Evolutionary conservation across 1,140 invertebrate genomes (phyloP).

Genomic region (Drusus annulatus): DNA sequence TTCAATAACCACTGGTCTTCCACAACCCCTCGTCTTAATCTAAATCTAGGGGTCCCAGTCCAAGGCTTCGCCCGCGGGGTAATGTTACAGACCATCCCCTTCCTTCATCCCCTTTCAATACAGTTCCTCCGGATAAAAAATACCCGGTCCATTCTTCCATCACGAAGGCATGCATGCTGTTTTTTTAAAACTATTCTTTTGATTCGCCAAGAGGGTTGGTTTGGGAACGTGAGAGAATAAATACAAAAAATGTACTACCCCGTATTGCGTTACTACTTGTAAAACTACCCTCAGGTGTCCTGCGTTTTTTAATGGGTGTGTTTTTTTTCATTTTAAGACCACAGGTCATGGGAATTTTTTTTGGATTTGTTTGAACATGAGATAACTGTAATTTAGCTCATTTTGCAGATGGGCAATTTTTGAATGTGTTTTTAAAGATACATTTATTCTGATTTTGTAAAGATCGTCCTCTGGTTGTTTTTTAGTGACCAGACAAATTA

Average conservation of each 20-base stretch:
- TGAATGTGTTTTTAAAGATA: conserved; percentile 21
- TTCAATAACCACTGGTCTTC: neutral
- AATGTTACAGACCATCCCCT: conserved; percentile 54
- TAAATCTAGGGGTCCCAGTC: conserved; percentile 14
- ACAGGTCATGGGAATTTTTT: conserved; percentile 57
- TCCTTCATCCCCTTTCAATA: conserved; percentile 26
- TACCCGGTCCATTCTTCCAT: conserved; percentile 53
- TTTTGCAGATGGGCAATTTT: conserved; percentile 30
- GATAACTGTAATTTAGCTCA: conserved; percentile 50
- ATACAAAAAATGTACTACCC: conserved; percentile 48
- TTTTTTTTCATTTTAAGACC: conserved; percentile 32
- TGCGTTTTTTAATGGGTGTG: conserved; percentile 24
- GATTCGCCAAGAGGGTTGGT: conserved; percentile 46
- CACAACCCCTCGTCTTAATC: neutral
- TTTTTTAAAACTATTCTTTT: conserved; percentile 47
- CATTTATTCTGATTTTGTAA: neutral
- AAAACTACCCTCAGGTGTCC: conserved; percentile 54
- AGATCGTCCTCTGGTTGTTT: neutral
- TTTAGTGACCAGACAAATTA: too few relatives aligned
- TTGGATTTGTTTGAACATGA: neutral
- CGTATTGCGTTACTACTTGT: conserved; percentile 52
- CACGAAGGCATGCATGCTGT: conserved; percentile 47
- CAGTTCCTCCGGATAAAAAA: conserved; percentile 56
- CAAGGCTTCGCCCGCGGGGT: conserved; percentile 52
- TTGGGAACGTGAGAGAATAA: conserved; percentile 50